Conservation (phyloP, 2,113 vertebrate genomes). For the Meles meles region DNA sequence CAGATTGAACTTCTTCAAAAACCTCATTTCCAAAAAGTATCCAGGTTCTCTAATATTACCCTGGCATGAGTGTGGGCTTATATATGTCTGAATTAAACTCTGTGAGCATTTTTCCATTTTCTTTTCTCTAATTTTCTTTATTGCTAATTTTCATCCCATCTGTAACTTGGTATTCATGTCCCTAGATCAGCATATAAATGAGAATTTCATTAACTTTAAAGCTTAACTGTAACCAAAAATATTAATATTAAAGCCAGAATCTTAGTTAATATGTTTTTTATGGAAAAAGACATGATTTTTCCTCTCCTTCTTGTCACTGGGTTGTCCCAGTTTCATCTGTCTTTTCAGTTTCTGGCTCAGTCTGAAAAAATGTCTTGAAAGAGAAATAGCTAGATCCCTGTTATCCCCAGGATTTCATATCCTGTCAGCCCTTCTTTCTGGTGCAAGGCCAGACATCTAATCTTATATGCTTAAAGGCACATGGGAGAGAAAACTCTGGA, state of each 20-base stretch:
- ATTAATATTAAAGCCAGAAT: slow-evolving; percentile 71
- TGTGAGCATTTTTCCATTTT: neutral
- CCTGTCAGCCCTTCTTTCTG: neutral
- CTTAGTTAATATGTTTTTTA: slow-evolving; percentile 69
- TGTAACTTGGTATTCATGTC: slow-evolving; percentile 41
- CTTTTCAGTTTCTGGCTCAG: slow-evolving; percentile 30
- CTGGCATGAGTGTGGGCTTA: neutral
- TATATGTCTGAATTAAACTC: neutral
- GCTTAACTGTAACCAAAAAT: slow-evolving; percentile 58
- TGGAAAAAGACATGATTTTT: slow-evolving; percentile 51
- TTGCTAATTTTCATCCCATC: slow-evolving; percentile 38
- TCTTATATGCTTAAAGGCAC: slow-evolving; percentile 43
- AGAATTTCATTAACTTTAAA: slow-evolving; percentile 79
- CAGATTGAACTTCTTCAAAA: slow-evolving; percentile 24
- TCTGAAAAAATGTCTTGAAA: neutral
- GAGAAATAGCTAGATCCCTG: slow-evolving; percentile 6
- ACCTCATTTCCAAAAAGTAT: neutral
- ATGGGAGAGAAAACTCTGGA: neutral
- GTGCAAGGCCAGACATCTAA: neutral
- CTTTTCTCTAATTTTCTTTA: slow-evolving; percentile 49
- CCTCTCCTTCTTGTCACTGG: slow-evolving; percentile 56
- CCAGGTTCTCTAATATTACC: neutral
- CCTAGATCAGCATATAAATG: slow-evolving; percentile 63
- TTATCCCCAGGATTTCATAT: slow-evolving; percentile 32
- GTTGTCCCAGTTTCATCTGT: slow-evolving; percentile 69